Base-by-base conservation (phyloP, 2,797 vertebrate genomes). In the Sebastes cheni region DNA sequence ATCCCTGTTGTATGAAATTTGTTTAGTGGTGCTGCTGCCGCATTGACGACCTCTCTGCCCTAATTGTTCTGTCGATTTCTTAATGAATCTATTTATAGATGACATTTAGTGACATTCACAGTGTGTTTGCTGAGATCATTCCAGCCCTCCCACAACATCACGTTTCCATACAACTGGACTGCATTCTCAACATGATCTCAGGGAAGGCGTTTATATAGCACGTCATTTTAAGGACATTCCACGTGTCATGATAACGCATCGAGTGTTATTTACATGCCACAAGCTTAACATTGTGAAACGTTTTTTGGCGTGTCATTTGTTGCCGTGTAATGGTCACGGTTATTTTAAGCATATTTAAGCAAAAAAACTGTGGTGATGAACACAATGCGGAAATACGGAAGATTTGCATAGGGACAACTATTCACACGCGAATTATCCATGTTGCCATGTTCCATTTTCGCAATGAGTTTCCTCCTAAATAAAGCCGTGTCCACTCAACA, bases 41-140 rank as follows among this genome's bases (percentile, higher is more conserved):
- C 23, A 52, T 8, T 7, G 56, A 72, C 8, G 36, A 8, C 36
- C 7, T 67, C 16, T 11, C 20, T 18, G 50, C 34, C 25, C 9
- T 25, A 54, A 69, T 4, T 25, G 65, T 22, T 4, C 46, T 39
- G 71, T 72, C 11, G 3, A 59, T 79, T 72, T 46, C 59, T 64
- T 34, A 81, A 69, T 62, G 52, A 61, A 18, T 60, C 67, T 74
- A 36, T 77, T 79, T 71, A 67, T 59, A 58, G 59, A 30, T 79
- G 80, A 42, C 64, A 71, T 67, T 81, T 60, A 30, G 14, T 76
- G 67, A 50, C 60, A 80, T 64, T 76, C 34, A 56, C 25, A 11
- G 32, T 0, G 1, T 59, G 42, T 25, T 60, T 27, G 18, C 13
- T 16, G 50, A 56, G 11, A 42, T 78, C 18, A 23, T 36, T 75